These are phyloP conservation scores for Chaetodon auriga DNA, from an alignment of 2,113 vertebrate species.

Conservation along the genomic window DNA sequence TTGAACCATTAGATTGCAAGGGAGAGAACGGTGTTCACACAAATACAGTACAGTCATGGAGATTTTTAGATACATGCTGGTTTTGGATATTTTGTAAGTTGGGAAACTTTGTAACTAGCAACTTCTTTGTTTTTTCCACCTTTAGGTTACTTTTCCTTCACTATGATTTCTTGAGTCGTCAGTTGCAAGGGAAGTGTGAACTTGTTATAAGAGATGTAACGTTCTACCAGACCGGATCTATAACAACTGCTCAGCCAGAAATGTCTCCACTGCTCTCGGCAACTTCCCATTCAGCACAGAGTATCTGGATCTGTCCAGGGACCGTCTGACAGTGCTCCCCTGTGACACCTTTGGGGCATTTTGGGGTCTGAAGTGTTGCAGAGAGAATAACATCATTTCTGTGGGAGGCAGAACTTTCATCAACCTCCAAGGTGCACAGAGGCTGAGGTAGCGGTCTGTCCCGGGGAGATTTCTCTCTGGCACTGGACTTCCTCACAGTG, in stretches of 20 bases:
- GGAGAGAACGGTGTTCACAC: neutral
- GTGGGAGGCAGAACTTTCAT: slow-evolving; percentile 57
- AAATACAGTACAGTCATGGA: neutral
- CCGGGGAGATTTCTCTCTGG: slow-evolving; percentile 47
- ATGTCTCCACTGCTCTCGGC: slow-evolving; percentile 30
- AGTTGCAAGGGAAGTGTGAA: slow-evolving; percentile 15
- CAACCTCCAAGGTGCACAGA: slow-evolving; percentile 62
- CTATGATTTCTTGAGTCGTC: neutral
- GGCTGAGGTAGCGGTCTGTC: slow-evolving; percentile 64
- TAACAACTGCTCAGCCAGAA: slow-evolving; percentile 68
- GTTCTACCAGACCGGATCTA: slow-evolving; percentile 66
- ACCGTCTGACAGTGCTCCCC: slow-evolving; percentile 59
- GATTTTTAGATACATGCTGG: no score
- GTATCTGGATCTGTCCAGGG: slow-evolving; percentile 71
- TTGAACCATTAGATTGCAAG: neutral
- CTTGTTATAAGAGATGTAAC: slow-evolving; percentile 67
- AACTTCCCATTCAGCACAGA: slow-evolving; percentile 59
- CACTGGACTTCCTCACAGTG: slow-evolving; percentile 52
- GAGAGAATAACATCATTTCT: slow-evolving; percentile 59
- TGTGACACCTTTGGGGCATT: slow-evolving; percentile 54
- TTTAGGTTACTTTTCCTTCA: slow-evolving; percentile 30
- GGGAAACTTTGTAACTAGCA: neutral
- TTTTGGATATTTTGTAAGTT: neutral
- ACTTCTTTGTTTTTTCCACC: neutral
- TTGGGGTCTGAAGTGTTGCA: slow-evolving; percentile 69